These are phyloP conservation scores for Lysiphlebus fabarum DNA, from an alignment of 1,140 invertebrate species.

Conservation along the genomic window DNA sequence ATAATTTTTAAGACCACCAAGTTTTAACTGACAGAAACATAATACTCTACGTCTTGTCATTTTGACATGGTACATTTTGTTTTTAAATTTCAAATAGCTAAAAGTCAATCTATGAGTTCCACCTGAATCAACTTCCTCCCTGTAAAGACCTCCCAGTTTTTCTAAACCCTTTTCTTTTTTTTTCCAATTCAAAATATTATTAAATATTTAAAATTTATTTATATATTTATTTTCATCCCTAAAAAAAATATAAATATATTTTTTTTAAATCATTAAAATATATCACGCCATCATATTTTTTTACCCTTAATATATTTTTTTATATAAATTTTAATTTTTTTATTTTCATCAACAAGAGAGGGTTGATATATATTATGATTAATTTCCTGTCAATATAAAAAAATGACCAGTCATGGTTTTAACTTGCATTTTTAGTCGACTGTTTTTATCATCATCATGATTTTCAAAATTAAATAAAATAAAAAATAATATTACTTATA, in stretches of 20 bases:
- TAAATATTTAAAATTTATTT: background rate
- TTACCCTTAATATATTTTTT: slow-evolving; percentile 2
- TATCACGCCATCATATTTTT: slow-evolving; percentile 1
- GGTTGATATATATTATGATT: slow-evolving; percentile 43
- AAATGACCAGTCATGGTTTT: slow-evolving; percentile 49
- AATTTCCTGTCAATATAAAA: slow-evolving; percentile 51
- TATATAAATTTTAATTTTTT: too few relatives aligned
- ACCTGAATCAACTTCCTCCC: slow-evolving; percentile 54
- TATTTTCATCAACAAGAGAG: slow-evolving; percentile 20
- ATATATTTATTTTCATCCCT: background rate
- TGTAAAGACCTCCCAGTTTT: slow-evolving; percentile 36
- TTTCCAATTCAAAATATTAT: background rate
- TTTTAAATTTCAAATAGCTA: slow-evolving; percentile 26
- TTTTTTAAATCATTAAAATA: slow-evolving; percentile 13
- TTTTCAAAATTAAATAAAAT: background rate
- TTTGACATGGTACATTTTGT: slow-evolving; percentile 37
- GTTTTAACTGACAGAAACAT: slow-evolving; percentile 36
- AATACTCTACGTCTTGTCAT: slow-evolving; percentile 36
- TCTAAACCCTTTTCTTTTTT: slow-evolving; percentile 29
- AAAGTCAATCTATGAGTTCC: slow-evolving; percentile 33
- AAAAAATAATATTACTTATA: too few relatives aligned
- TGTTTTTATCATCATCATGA: slow-evolving; percentile 24
- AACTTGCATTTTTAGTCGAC: slow-evolving; percentile 29
- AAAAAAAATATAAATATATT: background rate
- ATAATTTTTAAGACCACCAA: slow-evolving; percentile 25